Base-by-base conservation (phyloP, 2,797 vertebrate species). In the Antrozous pallidus region DNA sequence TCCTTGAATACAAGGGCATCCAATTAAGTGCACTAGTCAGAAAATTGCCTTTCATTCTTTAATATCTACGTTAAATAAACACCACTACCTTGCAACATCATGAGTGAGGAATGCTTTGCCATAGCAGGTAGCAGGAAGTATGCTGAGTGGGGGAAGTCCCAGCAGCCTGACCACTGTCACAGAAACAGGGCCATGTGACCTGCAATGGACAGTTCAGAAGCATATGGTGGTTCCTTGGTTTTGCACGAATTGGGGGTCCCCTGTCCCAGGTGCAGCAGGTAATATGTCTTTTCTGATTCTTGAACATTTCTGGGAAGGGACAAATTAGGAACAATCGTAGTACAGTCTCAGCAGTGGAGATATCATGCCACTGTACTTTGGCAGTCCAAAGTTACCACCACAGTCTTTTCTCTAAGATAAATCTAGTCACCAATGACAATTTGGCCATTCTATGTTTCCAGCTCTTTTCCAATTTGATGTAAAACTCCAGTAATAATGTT, bases 401-500 rank as follows among this genome's bases (percentile, higher is more conserved):
- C 9, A 67, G 31, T 93, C 67, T 83, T 83, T 81, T 63, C 75
- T 90, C 33, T 36, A 78, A 78, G 31, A 87, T 47, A 88, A 94
- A 85, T 84, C 14, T 20, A 87, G 93, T 89, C 56, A 87, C 86
- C 31, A 67, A 4, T 63, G 77, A 85, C 73, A 73, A 78, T 13
- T 3, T 65, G 92, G 75, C 16, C 54, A 42, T 22, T 65, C 9
- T 56, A 75, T 56, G 31, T 94, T 93, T 75, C 36, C 12, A 96
- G 78, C 3, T 42, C 28, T 92, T 78, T 95, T 93, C 70, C 74
- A 73, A 65, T 65, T 4, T 90, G 77, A 61, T 71, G 22, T 65
- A 80, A 96, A 91, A 77, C 49, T 85, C 42, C 31, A 81, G 51
- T 33, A 73, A 28, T 70, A 54, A 49, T 49, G 33, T 92, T 95